Conservation (phyloP, 1,140 invertebrate genomes). For the Drosophila cardini region DNA sequence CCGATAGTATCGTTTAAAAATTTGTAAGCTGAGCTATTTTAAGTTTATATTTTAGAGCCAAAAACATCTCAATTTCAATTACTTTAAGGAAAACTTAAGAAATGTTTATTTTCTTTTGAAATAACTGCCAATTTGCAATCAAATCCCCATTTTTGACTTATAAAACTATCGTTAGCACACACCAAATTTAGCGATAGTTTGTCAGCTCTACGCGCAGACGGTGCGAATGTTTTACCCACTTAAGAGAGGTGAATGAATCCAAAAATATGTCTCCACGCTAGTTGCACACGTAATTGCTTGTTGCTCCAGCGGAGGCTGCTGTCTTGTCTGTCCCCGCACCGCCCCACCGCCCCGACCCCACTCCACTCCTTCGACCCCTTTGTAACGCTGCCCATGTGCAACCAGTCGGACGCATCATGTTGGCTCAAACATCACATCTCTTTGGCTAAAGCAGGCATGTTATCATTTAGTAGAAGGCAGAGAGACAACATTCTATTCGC, state of each 20-base stretch:
- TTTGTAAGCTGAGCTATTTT: no score
- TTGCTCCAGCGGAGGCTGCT: constrained; percentile 55
- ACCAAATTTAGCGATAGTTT: no score
- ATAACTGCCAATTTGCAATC: no score
- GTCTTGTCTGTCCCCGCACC: background rate
- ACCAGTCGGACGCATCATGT: constrained; percentile 36
- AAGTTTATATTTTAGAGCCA: no score
- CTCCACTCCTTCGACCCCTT: no score
- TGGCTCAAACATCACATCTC: constrained; percentile 25
- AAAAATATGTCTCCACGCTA: constrained; percentile 73
- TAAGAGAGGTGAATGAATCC: constrained; percentile 71
- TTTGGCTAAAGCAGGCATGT: constrained; percentile 54
- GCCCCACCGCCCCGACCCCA: no score
- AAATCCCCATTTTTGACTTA: no score
- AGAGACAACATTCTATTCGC: constrained; percentile 44
- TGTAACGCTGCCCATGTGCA: constrained; percentile 25
- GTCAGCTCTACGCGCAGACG: background rate
- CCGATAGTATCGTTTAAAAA: no score
- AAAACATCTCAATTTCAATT: no score
- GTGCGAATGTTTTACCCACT: constrained; percentile 34
- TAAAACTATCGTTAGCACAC: no score
- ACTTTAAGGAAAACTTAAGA: no score
- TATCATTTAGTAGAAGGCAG: background rate
- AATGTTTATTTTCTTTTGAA: no score
- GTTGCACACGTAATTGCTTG: constrained; percentile 70